phyloP scores from a whole-genome alignment of 1,140 invertebrate genomes.

The Microvelia longipes region DNA sequence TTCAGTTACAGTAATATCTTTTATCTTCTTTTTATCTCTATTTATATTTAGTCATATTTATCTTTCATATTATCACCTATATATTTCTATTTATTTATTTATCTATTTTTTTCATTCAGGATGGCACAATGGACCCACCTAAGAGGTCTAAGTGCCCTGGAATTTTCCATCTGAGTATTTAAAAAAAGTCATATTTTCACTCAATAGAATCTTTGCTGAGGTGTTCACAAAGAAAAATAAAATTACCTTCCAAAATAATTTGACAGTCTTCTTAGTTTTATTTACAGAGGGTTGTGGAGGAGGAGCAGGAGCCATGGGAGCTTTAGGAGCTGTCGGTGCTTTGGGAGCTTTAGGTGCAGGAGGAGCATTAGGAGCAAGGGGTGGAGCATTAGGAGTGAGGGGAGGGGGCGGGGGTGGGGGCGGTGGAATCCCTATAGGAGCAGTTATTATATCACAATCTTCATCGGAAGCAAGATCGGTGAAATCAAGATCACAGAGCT shows the following conservation, averaged over 20 bases:
- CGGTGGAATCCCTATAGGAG: slow-evolving; percentile 50
- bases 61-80: too few species aligned
- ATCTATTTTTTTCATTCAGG: too few species aligned
- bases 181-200: too few species aligned
- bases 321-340: slow-evolving; percentile 32
- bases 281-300: slow-evolving; percentile 39
- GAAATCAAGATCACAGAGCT: slow-evolving; percentile 91
- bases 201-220: too few species aligned
- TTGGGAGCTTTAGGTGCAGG: slow-evolving; percentile 29
- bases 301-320: slow-evolving; percentile 21
- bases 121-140: too few species aligned
- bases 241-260: slow-evolving; percentile 79
- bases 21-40: too few species aligned
- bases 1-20: too few species aligned
- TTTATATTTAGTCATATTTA: too few species aligned
- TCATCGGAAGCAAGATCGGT: slow-evolving; percentile 76
- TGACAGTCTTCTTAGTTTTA: slow-evolving; percentile 95
- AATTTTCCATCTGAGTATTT: too few species aligned
- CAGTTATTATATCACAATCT: slow-evolving; percentile 46
- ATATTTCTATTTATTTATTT: too few species aligned
- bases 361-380: slow-evolving; percentile 25
- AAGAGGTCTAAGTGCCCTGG: too few species aligned
- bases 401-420: slow-evolving; percentile 42
- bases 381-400: slow-evolving; percentile 31
- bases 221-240: too few species aligned